Evolutionary conservation across 1,140 invertebrate species (phyloP), one percentile per base, ranked within the genome.

Genomic region (Drosophila sucinea): DNA sequence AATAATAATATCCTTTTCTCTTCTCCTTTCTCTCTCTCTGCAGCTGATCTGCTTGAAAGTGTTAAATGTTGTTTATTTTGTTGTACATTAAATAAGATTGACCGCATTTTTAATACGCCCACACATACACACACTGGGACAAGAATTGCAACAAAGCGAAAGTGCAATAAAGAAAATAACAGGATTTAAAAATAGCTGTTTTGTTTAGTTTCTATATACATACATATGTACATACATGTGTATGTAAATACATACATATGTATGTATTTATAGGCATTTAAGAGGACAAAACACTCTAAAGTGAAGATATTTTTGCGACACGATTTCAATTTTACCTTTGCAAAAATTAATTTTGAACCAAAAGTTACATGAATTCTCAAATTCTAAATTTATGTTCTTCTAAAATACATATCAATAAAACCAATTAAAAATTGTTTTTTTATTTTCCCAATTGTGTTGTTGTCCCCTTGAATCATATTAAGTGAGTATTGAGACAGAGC

Each of bases 111-210:
- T 63, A 66, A 23, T 44, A 41, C 35, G 35, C 79, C 66, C 77
- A 73, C 69, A 71, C 79, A 60, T 51, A 71, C 61, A 54, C 54
- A 65, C 61, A 67, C 44, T 54, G 41, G 10, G 35, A 66, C 41
- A 32, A 47, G 73, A 64, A 25, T 57, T 51, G 55, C 7, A 73
- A 75, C 63, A 70, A 70, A 73, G 64, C 69, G 65, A 81, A 76
- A 73, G 79, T 78, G 80, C 51, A 64, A 32, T 65, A 25, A 70
- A 67, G 30, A 69, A 67, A 76, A 83, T 56, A 67, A 47, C 67
- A 67, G 65, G 3, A 54, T 51, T 71, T 85, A 81, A 73, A 86
- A 81, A 86, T 86, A 86, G 69, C 55, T 61, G 17, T 33, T n/a
- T 51, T 51, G 44, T 27, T 51, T 51, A 51, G 51, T 76, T 58